A percentile compares a stretch with the other conserved stretches of the same genome.
Conservation (phyloP, 2,113 vertebrate genomes). For the Lepisosteus osseus region DNA sequence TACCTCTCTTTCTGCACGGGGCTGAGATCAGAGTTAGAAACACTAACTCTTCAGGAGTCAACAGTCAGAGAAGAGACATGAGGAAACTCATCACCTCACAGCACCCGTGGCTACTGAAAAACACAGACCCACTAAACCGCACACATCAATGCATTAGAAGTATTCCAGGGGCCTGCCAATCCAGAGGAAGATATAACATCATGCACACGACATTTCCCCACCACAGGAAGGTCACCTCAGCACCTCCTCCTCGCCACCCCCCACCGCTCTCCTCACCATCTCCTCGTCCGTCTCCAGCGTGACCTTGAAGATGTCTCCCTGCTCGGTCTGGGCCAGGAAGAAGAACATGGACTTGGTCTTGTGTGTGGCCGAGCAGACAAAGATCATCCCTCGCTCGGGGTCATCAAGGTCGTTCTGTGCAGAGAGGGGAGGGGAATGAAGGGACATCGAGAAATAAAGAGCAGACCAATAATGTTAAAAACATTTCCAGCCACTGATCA, state of each 20-base stretch:
- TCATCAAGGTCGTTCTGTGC: constrained; percentile 93
- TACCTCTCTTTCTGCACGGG: not conserved
- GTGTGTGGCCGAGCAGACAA: constrained; percentile 97
- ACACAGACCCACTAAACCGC: not conserved
- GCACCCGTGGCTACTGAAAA: not conserved
- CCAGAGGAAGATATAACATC: not conserved
- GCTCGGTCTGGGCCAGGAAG: constrained; percentile 96
- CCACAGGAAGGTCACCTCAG: too few relatives aligned
- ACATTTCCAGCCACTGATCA: too few relatives aligned
- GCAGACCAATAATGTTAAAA: too few relatives aligned
- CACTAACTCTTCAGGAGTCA: constrained; percentile 2
- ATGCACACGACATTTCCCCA: not conserved
- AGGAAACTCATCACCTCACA: constrained; percentile 9
- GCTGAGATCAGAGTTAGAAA: not conserved
- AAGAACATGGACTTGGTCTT: constrained; percentile 99
- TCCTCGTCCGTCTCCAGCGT: constrained; percentile 97
- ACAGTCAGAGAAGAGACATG: constrained; percentile 18
- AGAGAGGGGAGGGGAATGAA: not conserved
- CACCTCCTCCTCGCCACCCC: too few relatives aligned
- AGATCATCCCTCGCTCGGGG: constrained; percentile 97
- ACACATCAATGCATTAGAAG: too few relatives aligned
- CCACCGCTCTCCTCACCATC: constrained; percentile 73
- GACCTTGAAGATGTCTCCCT: constrained; percentile 98
- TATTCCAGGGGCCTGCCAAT: too few relatives aligned
- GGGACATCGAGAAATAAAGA: not conserved